These are phyloP conservation scores for Elymnias hypermnestra DNA, from an alignment of 1,140 invertebrate genomes.

Conservation along the genomic window DNA sequence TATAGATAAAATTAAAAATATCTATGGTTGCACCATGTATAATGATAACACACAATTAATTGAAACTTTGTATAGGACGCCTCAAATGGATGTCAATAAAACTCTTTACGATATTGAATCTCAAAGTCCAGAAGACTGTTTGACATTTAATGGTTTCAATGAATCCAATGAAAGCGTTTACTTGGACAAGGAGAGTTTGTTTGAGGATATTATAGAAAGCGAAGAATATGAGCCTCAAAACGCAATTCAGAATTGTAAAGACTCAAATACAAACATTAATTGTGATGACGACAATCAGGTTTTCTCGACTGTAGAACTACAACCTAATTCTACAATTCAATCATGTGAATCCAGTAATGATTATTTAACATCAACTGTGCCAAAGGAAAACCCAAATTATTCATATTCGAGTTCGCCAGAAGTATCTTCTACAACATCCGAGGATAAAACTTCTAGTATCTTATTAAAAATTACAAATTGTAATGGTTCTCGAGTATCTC, in stretches of 20 bases:
- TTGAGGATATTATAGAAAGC: too few relatives aligned
- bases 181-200: too few relatives aligned
- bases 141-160: not conserved
- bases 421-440: conserved; percentile 69
- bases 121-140: conserved; percentile 18
- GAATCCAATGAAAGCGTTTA: conserved; percentile 1
- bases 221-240: too few relatives aligned
- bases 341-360: conserved; percentile 42
- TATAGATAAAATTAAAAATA: conserved; percentile 46
- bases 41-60: conserved; percentile 41
- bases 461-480: conserved; percentile 61
- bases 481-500: conserved; percentile 50
- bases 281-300: not conserved
- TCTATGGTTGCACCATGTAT: conserved; percentile 46
- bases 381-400: conserved; percentile 19
- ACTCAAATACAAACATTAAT: not conserved
- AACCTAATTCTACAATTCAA: conserved; percentile 20
- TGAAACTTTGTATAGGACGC: conserved; percentile 53
- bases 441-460: conserved; percentile 54
- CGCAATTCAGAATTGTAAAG: not conserved
- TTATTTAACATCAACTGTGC: conserved; percentile 28
- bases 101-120: conserved; percentile 47
- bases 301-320: conserved; percentile 12
- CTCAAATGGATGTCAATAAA: conserved; percentile 58
- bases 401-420: conserved; percentile 53